These are phyloP conservation scores for Darevskia nairensis DNA, from an alignment of 2,797 vertebrate genomes.

Conservation along the genomic window DNA sequence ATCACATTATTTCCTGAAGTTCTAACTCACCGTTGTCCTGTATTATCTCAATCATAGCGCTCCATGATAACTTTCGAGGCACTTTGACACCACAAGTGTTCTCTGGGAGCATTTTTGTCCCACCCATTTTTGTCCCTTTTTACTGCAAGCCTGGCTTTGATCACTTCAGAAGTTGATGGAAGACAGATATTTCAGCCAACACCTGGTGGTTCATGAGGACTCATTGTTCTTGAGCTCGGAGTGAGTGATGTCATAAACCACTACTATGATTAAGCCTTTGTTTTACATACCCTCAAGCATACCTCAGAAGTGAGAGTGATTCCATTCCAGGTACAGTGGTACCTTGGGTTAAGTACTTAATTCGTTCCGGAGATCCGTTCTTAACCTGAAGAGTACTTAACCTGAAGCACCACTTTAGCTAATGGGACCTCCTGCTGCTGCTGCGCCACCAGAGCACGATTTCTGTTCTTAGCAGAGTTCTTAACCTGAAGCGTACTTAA, in stretches of 20 bases:
- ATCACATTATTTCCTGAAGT: not conserved
- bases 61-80: not conserved
- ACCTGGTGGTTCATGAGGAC: not conserved
- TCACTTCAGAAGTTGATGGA: not conserved
- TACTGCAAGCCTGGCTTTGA: not conserved
- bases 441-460: no score
- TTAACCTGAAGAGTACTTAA: no score
- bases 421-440: no score
- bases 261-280: not conserved
- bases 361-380: no score
- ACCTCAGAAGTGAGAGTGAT: not conserved
- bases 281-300: not conserved
- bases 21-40: conserved; percentile 17
- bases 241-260: conserved; percentile 44
- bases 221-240: not conserved
- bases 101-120: conserved; percentile 9
- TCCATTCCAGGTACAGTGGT: not conserved
- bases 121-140: not conserved
- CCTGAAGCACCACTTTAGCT: no score
- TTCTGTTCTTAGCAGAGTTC: no score
- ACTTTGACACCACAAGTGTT: not conserved
- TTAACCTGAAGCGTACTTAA: no score
- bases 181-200: not conserved
- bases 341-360: no score
- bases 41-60: not conserved